Conservation (phyloP, 2,888 invertebrate species). For the Cryptocephalus primarius region DNA sequence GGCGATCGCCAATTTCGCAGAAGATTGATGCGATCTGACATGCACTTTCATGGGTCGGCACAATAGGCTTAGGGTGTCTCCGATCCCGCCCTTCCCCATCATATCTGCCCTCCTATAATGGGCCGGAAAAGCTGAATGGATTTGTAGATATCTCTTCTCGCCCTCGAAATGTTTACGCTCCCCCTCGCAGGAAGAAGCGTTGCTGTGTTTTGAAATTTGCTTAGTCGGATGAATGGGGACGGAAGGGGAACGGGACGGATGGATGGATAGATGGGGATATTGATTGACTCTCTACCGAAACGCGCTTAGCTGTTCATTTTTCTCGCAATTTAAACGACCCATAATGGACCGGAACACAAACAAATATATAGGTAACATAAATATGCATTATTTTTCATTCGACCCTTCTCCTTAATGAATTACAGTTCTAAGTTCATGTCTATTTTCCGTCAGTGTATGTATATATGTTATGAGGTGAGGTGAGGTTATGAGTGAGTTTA, state of each 20-base stretch:
- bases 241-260: neutral
- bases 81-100: neutral
- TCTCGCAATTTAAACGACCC: no score
- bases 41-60: constrained; percentile 7
- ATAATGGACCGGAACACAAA: no score
- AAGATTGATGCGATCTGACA: constrained; percentile 9
- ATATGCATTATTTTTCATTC: no score
- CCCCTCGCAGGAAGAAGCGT: neutral
- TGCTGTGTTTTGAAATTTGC: neutral
- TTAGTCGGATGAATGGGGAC: neutral
- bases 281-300: no score
- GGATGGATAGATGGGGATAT: no score
- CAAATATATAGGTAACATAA: no score
- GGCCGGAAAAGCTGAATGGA: constrained; percentile 9
- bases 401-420: no score
- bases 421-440: no score
- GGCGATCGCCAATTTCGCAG: constrained; percentile 5
- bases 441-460: no score
- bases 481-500: no score
- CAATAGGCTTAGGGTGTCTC: constrained; percentile 4
- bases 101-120: constrained; percentile 6
- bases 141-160: constrained; percentile 9
- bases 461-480: no score
- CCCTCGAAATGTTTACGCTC: neutral
- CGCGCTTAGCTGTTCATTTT: no score